phyloP scores from a whole-genome alignment of 53 echinoderm and acorn worm species.

The Echinometra lucunter region DNA sequence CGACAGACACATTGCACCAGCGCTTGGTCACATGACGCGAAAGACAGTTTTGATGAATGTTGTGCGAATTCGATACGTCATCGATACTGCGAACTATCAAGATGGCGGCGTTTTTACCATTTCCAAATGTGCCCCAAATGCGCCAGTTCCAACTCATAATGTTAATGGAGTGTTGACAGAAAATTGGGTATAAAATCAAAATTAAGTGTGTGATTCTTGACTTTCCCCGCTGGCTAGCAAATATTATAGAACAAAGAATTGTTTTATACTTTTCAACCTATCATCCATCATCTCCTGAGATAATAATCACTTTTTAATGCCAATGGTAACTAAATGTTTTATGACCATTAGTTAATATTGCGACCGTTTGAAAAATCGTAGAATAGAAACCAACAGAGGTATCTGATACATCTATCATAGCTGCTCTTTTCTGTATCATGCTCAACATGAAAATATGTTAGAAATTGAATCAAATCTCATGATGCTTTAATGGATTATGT shows the following conservation, averaged over 20 bases:
- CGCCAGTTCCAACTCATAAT: too few relatives aligned
- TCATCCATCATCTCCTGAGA: neutral
- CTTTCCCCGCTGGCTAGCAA: neutral
- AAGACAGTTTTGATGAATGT: constrained; percentile 43
- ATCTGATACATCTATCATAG: too few relatives aligned
- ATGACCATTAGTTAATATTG: neutral
- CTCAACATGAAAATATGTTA: too few relatives aligned
- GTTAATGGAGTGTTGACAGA: constrained; percentile 37
- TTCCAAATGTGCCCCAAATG: neutral
- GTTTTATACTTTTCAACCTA: neutral
- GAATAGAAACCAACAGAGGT: neutral
- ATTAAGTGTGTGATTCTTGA: neutral
- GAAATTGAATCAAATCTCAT: too few relatives aligned
- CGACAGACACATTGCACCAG: neutral
- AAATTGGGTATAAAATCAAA: neutral
- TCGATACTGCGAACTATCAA: constrained; percentile 32
- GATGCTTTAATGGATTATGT: too few relatives aligned
- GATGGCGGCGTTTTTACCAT: constrained; percentile 15
- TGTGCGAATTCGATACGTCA: constrained; percentile 59
- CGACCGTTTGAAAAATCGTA: neutral
- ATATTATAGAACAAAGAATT: neutral
- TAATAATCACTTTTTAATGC: neutral
- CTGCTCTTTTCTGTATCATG: too few relatives aligned
- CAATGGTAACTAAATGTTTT: neutral
- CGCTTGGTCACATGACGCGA: neutral